Conservation (phyloP, 2,888 invertebrate species). For the Eueremaeus valkanovi region DNA sequence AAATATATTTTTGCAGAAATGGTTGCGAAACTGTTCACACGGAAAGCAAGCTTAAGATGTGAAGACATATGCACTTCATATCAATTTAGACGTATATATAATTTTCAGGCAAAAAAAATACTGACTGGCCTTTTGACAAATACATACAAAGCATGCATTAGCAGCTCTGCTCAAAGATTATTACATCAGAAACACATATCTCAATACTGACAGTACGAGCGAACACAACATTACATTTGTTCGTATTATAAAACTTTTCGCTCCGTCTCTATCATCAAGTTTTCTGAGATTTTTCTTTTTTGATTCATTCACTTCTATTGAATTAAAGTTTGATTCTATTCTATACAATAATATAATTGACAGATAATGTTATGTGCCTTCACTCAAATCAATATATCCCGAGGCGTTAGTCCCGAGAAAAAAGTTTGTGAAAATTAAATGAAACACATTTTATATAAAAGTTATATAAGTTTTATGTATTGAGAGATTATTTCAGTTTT, state of each 20-base stretch:
- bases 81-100: constrained; percentile 10
- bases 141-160: constrained; percentile 27
- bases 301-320: background rate
- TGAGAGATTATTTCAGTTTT: background rate
- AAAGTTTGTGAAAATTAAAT: constrained; percentile 16
- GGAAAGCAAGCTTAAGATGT: background rate
- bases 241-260: background rate
- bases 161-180: constrained; percentile 4
- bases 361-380: background rate
- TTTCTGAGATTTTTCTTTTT: background rate
- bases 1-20: background rate
- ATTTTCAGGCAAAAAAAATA: background rate
- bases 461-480: constrained; percentile 3
- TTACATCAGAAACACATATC: constrained; percentile 11
- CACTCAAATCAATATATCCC: constrained; percentile 16
- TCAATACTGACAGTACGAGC: background rate
- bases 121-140: constrained; percentile 29
- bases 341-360: background rate
- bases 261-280: background rate
- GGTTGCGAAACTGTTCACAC: background rate
- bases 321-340: constrained; percentile 5
- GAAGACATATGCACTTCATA: constrained; percentile 18
- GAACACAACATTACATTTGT: constrained; percentile 1
- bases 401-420: constrained; percentile 10
- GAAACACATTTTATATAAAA: background rate